These are phyloP conservation scores for Homalodisca vitripennis DNA, from an alignment of 1,140 invertebrate genomes.

Conservation along the genomic window DNA sequence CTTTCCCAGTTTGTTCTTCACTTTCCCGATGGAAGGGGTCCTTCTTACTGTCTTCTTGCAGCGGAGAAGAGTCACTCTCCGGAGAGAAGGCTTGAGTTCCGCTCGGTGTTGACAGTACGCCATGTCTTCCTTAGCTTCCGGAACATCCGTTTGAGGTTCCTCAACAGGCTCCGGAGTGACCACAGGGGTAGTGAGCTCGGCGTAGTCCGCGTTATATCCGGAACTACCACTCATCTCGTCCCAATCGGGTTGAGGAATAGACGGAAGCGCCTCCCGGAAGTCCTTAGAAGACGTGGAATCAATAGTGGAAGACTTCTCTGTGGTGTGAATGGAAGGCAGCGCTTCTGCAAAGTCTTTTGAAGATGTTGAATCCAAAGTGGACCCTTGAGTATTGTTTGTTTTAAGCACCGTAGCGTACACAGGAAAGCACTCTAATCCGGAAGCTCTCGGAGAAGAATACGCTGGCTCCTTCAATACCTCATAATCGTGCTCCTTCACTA, in stretches of 20 bases:
- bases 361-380: neutral
- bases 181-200: conserved; percentile 22
- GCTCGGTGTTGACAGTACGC: conserved; percentile 29
- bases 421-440: conserved; percentile 1
- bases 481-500: conserved; percentile 26
- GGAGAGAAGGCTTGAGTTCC: conserved; percentile 6
- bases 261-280: conserved; percentile 5
- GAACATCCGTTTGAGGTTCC: neutral
- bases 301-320: neutral
- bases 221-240: conserved; percentile 23
- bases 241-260: conserved; percentile 28
- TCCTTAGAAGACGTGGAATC: conserved; percentile 15
- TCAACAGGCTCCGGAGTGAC: conserved; percentile 1
- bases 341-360: conserved; percentile 10
- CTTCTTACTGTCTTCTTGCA: conserved; percentile 18
- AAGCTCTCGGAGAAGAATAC: conserved; percentile 17
- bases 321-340: conserved; percentile 5
- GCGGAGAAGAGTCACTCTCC: conserved; percentile 21
- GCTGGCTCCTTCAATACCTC: conserved; percentile 27
- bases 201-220: conserved; percentile 28
- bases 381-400: neutral
- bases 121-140: conserved; percentile 12
- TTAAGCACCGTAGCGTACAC: conserved; percentile 25
- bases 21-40: conserved; percentile 16
- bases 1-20: conserved; percentile 22